A percentile compares a stretch with the other conserved stretches of the same genome.
These are phyloP conservation scores for Leuctra nigra DNA, from an alignment of 2,888 invertebrate genomes.

Conservation along the genomic window DNA sequence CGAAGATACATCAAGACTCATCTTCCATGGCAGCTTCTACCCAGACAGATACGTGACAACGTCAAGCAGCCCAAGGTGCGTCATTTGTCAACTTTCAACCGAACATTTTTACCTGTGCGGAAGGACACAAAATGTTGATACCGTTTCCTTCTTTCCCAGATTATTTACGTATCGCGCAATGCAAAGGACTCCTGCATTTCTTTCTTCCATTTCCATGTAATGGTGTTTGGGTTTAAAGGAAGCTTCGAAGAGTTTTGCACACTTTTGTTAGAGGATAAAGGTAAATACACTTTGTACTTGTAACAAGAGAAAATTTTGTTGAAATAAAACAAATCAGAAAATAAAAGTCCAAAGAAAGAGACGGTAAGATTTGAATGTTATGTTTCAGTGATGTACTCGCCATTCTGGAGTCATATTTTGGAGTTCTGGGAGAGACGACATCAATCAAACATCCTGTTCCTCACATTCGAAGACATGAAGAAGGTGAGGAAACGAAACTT, in stretches of 20 bases:
- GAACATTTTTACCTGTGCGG: too few species aligned
- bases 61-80: too few species aligned
- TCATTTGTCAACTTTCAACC: too few species aligned
- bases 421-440: constrained; percentile 35
- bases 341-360: too few species aligned
- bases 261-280: constrained; percentile 32
- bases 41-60: too few species aligned
- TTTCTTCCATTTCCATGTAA: constrained; percentile 40
- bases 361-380: constrained; percentile 5
- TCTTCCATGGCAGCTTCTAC: too few species aligned
- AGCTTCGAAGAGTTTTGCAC: constrained; percentile 34
- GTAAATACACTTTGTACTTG: constrained; percentile 22
- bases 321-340: too few species aligned
- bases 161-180: constrained; percentile 43
- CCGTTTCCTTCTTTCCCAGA: too few species aligned
- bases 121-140: too few species aligned
- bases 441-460: constrained; percentile 33
- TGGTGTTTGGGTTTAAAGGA: constrained; percentile 32
- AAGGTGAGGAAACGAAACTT: constrained; percentile 30
- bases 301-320: too few species aligned
- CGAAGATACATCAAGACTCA: too few species aligned
- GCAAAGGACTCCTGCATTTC: constrained; percentile 44
- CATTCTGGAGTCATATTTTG: constrained; percentile 34
- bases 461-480: constrained; percentile 36
- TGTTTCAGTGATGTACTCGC: constrained; percentile 33